Conservation (phyloP, 2,797 vertebrate species). For the Rhyacichthys aspro region DNA sequence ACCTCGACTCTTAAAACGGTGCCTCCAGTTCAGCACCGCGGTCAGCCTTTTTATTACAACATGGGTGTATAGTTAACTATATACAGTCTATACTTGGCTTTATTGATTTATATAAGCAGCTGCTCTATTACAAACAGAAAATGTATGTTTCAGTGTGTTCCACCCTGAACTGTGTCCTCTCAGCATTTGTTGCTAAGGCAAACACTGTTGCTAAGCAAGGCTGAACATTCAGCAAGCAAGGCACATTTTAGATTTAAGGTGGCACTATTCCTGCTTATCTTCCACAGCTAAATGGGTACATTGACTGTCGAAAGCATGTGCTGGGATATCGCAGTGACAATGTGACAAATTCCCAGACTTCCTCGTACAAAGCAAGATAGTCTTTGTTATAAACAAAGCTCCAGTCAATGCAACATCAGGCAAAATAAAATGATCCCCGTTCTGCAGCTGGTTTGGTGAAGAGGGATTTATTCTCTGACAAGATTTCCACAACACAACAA, state of each 20-base stretch:
- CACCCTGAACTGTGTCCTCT: slow-evolving; percentile 18
- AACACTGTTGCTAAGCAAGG: slow-evolving; percentile 48
- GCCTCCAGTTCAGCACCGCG: slow-evolving; percentile 2
- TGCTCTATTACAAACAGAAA: slow-evolving; percentile 33
- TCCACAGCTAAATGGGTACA: slow-evolving; percentile 6
- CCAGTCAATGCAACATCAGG: slow-evolving; percentile 9
- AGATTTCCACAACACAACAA: slow-evolving; percentile 41
- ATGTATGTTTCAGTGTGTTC: neutral
- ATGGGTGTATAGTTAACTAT: slow-evolving; percentile 15
- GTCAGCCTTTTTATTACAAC: slow-evolving; percentile 32
- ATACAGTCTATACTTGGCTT: slow-evolving; percentile 21
- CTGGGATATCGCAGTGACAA: slow-evolving; percentile 18
- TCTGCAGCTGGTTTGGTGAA: slow-evolving; percentile 25
- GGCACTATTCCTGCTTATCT: slow-evolving; percentile 15
- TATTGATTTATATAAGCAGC: slow-evolving; percentile 37
- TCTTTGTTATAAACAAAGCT: slow-evolving; percentile 26
- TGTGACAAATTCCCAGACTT: slow-evolving; percentile 5
- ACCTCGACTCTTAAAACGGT: slow-evolving; percentile 16
- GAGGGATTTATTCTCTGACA: slow-evolving; percentile 16
- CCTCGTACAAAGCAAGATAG: neutral
- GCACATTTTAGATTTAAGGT: slow-evolving; percentile 3
- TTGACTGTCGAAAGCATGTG: slow-evolving; percentile 13
- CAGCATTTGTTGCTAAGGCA: slow-evolving; percentile 46
- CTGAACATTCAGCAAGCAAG: slow-evolving; percentile 40
- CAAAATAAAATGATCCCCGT: slow-evolving; percentile 9